Evolutionary conservation across 1,140 invertebrate genomes (phyloP), one percentile per base, ranked within the genome.

Genomic region (Trichonephila clavipes): DNA sequence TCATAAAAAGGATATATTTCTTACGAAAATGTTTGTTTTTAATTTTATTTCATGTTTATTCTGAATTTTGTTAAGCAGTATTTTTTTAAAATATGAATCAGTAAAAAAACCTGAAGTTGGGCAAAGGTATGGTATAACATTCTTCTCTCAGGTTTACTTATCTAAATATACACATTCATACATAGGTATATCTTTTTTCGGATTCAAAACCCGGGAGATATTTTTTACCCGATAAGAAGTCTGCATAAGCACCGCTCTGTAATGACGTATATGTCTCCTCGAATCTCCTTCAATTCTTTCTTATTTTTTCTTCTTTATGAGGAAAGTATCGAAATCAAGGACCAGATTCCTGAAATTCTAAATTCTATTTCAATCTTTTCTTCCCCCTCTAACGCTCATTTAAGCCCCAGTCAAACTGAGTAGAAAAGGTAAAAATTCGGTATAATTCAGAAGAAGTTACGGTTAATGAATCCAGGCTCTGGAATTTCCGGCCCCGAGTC

Each of bases 381-480:
- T 51, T 61, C 24, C 69, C 51, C 62, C 51, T 61, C 69, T 61
- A 16, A 18, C 34, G 28, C 34, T 88, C 87, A 88, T 88, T 88
- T 88, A 51, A 34, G 16, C 64, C 40, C 64, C 40, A 59, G 64
- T 69, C 64, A n/a, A 77, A 40, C 69, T 77, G 69, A 77, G 69
- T 77, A 77, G 69, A 77, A 44, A 83, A 85, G 90, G 51, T 77
- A 92, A 92, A 59, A 92, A 87, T 87, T 72, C 77, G 51, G 64
- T 34, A 72, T 92, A 92, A 92, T 92, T 92, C 91, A 40, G 44
- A 87, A 92, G 62, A 61, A 87, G 62, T 12, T 66, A 58, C 66
- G 44, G 81, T 92, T 92, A 92, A 92, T 92, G 91, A 92, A 92
- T 92, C 64, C 58, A 18, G 66, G 59, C 24, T 72, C n/a, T 69